phyloP scores from a whole-genome alignment of 2,888 invertebrate species.

The Cistogaster globosa region DNA sequence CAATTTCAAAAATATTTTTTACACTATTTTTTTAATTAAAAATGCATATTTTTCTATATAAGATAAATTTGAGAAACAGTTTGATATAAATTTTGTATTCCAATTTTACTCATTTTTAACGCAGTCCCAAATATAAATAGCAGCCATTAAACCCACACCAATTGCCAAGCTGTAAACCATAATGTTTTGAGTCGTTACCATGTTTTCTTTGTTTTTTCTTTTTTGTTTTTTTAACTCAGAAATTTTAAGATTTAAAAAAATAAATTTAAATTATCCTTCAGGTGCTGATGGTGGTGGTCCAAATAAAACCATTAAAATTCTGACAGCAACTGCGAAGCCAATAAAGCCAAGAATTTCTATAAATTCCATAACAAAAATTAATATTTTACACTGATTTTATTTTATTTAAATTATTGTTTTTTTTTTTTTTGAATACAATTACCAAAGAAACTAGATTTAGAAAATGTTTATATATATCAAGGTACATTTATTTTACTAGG shows the following conservation, averaged over 20 bases:
- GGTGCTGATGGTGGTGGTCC: background rate
- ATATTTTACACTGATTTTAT: background rate
- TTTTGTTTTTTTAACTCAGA: too few species aligned
- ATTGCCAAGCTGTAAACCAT: too few species aligned
- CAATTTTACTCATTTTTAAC: too few species aligned
- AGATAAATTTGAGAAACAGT: too few species aligned
- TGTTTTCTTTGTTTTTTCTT: background rate
- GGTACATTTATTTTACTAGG: too few species aligned
- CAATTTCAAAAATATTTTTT: too few species aligned
- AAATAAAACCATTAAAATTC: conserved; percentile 1
- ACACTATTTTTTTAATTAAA: too few species aligned
- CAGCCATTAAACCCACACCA: too few species aligned
- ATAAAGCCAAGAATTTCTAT: conserved; percentile 20
- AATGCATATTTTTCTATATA: too few species aligned
- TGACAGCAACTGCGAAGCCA: conserved; percentile 31
- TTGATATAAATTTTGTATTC: too few species aligned
- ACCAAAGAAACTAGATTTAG: background rate
- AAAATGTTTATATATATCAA: too few species aligned
- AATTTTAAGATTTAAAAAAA: background rate
- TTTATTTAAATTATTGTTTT: background rate
- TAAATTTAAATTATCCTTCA: background rate
- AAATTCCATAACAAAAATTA: conserved; percentile 14
- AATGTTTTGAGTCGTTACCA: background rate
- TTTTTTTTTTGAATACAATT: conserved; percentile 4
- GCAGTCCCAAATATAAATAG: too few species aligned